Base-by-base conservation (phyloP, 92 coral and sea anemone genomes). In the Palythoa grandiflora region DNA sequence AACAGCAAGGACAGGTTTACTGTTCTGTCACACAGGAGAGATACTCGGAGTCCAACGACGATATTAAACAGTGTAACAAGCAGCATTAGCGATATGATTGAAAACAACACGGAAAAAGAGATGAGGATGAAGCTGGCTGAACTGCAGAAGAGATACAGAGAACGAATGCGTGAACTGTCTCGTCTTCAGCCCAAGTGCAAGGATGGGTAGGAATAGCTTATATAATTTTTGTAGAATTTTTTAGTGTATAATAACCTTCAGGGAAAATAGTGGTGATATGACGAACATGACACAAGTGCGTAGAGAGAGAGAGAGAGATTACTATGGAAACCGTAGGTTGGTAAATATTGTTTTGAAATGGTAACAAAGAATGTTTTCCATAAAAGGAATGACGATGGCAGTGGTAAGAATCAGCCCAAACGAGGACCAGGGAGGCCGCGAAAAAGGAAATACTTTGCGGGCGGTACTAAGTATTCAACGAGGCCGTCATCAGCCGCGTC, bases 351-450 rank as follows among this genome's bases (percentile, higher is more conserved):
- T 48, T 19, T 20, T 15, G 3, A 57, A 14, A 57, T 50, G 14
- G 15, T 48, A 8, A 21, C 61, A 0, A 68, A 89, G 2, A 37
- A 38, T 61, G 15, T 48, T 73, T 19, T 53, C 72, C 50, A 50
- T 74, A 83, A 93, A 55, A 93, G 88, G 20, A 89, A 84, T 28
- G 98, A 96, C 11, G 88, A 88, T 52, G 89, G 89, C 5, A 88
- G 60, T 47, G 94, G 98, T 52, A 96, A 96, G 81, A 89, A 75
- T 54, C 93, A 95, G 68, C 99, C 98, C 2, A 97, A 97, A 84
- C 90, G 99, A 76, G 99, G 99, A 20, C 99, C 99, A 16, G 99
- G 99, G 13, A 87, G 99, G 59, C 99, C 99, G 7, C 92, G 96
- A 63, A 97, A 97, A 73, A 75, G 99, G 78, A 97, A 97, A 65